Evolutionary conservation across 2,888 invertebrate genomes (phyloP), one percentile per base, ranked within the genome.

Genomic region (Bombylius major): DNA sequence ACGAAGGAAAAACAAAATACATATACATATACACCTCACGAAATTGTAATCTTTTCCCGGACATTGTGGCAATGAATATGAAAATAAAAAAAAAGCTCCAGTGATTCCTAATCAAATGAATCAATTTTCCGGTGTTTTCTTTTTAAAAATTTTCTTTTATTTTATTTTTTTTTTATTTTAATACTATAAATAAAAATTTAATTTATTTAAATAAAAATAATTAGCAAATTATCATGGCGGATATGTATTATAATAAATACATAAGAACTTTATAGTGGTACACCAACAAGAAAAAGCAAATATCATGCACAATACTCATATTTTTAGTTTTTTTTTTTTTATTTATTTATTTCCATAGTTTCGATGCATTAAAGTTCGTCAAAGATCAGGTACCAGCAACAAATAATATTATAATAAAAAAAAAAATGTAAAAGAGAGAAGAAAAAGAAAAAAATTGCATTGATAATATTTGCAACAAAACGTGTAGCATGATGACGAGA

Each of bases 171-270:
- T 13, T 4, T 44, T 13, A 12, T 33, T 23, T 13, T 33, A n/a
- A 3, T 33, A 11, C 14, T 51, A 50, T 47, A 36, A 36, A 9
- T 8, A 36, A 36, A 42, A 51, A 31, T 51, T 48, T 51, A 51
- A 55, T 55, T 55, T 51, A 51, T 55, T 55, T 55, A 50, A 55
- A 55, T 51, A 36, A 55, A 55, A 55, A 55, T 55, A 55, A 55
- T 55, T 55, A 55, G 51, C 9, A 45, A 51, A 55, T 55, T 51
- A 55, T 55, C 47, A 44, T 14, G 39, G 44, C 42, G 34, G 55
- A 39, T 46, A 50, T 50, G 46, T 34, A 36, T 50, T n/a, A n/a
- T n/a, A n/a, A n/a, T n/a, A n/a, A n/a, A n/a, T 23, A 23, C 3
- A 23, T 3, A 23, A 23, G 23, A 23, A 23, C 23, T 23, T 23